These are phyloP conservation scores for Halisarca cf. caerulea DNA, from an alignment of 37 sponge, comb jelly and placozoan species.

Conservation along the genomic window DNA sequence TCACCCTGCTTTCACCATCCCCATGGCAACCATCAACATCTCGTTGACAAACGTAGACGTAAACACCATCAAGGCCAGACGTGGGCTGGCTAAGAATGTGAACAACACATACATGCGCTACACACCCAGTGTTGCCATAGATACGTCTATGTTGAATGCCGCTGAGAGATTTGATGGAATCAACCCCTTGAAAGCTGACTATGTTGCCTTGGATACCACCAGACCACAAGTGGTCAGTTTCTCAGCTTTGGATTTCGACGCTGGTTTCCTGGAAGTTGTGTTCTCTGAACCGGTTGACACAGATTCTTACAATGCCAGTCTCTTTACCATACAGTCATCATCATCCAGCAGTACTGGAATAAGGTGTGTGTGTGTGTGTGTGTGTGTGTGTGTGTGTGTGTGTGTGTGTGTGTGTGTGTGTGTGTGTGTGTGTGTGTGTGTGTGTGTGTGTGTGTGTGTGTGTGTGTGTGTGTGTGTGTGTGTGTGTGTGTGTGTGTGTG, in stretches of 20 bases:
- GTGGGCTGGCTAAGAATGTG: constrained; percentile 62
- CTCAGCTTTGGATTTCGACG: constrained; percentile 64
- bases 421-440: too few species aligned
- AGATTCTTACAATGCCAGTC: constrained; percentile 40
- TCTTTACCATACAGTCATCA: constrained; percentile 57
- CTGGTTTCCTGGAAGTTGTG: constrained; percentile 49
- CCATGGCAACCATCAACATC: constrained; percentile 29
- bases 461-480: too few species aligned
- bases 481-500: too few species aligned
- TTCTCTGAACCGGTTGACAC: constrained; percentile 89
- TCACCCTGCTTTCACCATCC: neutral
- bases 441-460: too few species aligned
- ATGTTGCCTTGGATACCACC: constrained; percentile 56
- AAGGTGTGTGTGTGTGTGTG: constrained; percentile 13
- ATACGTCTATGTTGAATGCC: constrained; percentile 35
- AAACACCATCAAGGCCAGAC: constrained; percentile 58
- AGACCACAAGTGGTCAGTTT: constrained; percentile 59
- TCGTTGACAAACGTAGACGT: constrained; percentile 55
- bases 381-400: neutral
- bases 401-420: constrained; percentile 1
- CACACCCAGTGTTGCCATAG: constrained; percentile 28
- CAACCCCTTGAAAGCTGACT: constrained; percentile 75
- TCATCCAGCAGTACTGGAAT: neutral
- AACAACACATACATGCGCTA: constrained; percentile 75
- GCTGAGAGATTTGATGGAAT: constrained; percentile 58